These are phyloP conservation scores for Chalcis sispes DNA, from an alignment of 2,888 invertebrate species.

Conservation along the genomic window DNA sequence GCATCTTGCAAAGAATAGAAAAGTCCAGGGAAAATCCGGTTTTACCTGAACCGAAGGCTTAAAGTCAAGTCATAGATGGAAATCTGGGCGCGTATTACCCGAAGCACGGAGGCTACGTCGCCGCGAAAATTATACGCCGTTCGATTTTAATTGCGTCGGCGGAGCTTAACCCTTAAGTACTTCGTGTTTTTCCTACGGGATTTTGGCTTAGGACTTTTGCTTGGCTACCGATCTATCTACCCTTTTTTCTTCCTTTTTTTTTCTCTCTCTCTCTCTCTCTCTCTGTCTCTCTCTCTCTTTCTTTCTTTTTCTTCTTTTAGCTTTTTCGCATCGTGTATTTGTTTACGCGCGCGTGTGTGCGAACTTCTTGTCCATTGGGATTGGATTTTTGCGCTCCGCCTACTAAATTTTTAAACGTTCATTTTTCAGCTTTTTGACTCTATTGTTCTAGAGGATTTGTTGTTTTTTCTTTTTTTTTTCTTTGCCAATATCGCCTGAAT, in stretches of 20 bases:
- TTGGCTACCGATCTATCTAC: neutral
- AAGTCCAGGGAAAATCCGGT: neutral
- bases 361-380: too few species aligned
- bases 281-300: too few species aligned
- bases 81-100: neutral
- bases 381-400: too few species aligned
- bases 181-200: neutral
- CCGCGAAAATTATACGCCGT: constrained; percentile 18
- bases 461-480: neutral
- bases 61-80: neutral
- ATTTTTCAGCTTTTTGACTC: constrained; percentile 29
- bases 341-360: neutral
- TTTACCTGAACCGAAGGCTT: neutral
- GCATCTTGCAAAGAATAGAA: too few species aligned
- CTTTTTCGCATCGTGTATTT: neutral
- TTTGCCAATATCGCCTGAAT: too few species aligned
- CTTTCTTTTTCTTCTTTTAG: neutral
- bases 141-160: constrained; percentile 19
- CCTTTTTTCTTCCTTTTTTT: neutral
- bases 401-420: constrained; percentile 2
- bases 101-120: neutral
- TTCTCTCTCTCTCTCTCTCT: too few species aligned
- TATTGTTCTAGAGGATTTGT: constrained; percentile 22
- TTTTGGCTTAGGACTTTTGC: constrained; percentile 26
- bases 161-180: constrained; percentile 27